Base-by-base conservation (phyloP, 2,797 vertebrate species). In the Nasua narica region DNA sequence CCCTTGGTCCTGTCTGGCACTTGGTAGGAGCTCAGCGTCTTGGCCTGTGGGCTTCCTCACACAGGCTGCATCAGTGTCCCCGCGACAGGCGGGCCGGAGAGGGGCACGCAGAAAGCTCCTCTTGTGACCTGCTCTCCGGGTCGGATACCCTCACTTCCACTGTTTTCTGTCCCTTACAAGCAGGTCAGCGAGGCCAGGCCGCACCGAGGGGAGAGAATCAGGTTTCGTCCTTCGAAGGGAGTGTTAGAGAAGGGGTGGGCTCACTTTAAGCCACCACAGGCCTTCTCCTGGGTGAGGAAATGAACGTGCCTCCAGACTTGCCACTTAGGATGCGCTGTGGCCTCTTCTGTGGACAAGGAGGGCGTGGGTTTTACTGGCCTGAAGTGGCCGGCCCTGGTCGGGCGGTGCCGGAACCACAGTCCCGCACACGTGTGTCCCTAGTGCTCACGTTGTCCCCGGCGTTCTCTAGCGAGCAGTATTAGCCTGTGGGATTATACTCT, bases 401-500 rank as follows among this genome's bases (percentile, higher is more conserved):
- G 29, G 1, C 32, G 90, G 40, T 32, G 40, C 58, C 4, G 58
- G 54, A 52, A 29, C n/a, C 35, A 23, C 65, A 35, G 16, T 46
- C 23, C 7, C 32, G 2, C 10, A 16, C 62, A 32, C 10, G 32
- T 16, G 5, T 13, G 2, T 40, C 27, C 70, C 40, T 46, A 43
- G 40, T 93, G 46, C n/a, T 32, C n/a, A 84, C 15, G 54, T 16
- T 65, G 54, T 21, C 74, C 87, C 69, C 46, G 35, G 6, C 29
- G 32, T 81, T 84, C 37, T 0, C 7, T 70, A n/a, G 32, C 84
- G 18, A 32, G 18, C 58, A 16, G 2, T 74, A 94, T 90, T 76
- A 84, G 37, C 40, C 18, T 91, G 29, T 85, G 88, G 46, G 74
- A 19, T 91, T 67, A 58, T 29, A 90, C 32, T 58, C 60, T 94